Conservation (phyloP, 1,140 invertebrate genomes). For the Lysiphlebus fabarum region DNA sequence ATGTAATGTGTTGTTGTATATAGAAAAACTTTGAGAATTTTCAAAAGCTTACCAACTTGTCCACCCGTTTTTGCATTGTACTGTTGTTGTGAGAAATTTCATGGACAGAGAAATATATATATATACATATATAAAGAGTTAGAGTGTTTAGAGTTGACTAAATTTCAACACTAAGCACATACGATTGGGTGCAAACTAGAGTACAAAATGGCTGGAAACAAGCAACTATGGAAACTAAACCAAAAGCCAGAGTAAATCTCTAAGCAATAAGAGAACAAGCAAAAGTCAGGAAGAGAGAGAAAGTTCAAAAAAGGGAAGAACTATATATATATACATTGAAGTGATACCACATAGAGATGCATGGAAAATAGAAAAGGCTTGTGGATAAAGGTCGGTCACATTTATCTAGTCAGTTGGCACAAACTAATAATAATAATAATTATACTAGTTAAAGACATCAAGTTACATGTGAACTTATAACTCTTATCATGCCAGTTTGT, state of each 20-base stretch:
- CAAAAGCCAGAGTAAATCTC: background rate
- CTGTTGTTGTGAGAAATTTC: too few species aligned
- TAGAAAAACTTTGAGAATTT: too few species aligned
- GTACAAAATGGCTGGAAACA: conserved; percentile 3
- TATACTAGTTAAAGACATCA: conserved; percentile 17
- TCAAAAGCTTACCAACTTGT: too few species aligned
- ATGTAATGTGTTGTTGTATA: too few species aligned
- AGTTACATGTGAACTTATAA: conserved; percentile 3
- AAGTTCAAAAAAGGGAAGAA: background rate
- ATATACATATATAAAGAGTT: background rate
- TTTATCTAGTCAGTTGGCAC: conserved; percentile 26
- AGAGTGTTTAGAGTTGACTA: background rate
- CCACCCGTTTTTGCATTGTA: too few species aligned
- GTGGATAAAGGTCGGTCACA: conserved; percentile 7
- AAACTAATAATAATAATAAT: conserved; percentile 21
- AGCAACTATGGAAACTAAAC: conserved; percentile 2
- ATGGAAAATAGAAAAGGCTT: too few species aligned
- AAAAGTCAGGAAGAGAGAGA: background rate
- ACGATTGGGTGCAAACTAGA: conserved; percentile 8
- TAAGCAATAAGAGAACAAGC: background rate
- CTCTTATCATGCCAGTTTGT: background rate
- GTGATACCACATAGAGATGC: too few species aligned
- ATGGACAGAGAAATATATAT: background rate
- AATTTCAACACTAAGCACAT: conserved; percentile 13
- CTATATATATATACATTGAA: conserved; percentile 1